These are phyloP conservation scores for Drosophila lacertosa DNA, from an alignment of 1,140 invertebrate genomes.

Conservation along the genomic window DNA sequence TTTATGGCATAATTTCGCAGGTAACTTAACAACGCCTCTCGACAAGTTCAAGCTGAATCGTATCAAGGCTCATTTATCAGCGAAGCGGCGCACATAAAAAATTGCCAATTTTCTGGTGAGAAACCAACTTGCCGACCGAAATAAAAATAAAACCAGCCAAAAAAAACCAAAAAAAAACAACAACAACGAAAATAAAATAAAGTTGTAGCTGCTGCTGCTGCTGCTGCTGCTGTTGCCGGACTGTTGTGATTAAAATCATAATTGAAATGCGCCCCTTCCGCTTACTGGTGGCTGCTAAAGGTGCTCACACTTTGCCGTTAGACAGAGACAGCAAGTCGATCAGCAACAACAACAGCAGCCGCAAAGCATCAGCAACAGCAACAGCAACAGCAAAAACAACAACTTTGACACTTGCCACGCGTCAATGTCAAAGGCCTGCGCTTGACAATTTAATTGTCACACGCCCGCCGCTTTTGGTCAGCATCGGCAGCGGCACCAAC, in stretches of 20 bases:
- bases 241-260: slow-evolving; percentile 71
- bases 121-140: slow-evolving; percentile 28
- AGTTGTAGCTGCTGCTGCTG: slow-evolving; percentile 24
- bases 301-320: slow-evolving; percentile 13
- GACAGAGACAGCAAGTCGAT: slow-evolving; percentile 7
- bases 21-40: slow-evolving; percentile 34
- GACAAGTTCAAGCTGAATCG: slow-evolving; percentile 25
- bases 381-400: slow-evolving; percentile 20
- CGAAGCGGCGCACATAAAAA: slow-evolving; percentile 28
- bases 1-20: slow-evolving; percentile 64
- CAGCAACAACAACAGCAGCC: slow-evolving; percentile 6
- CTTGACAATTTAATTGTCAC: slow-evolving; percentile 82
- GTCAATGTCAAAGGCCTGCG: slow-evolving; percentile 66
- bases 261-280: slow-evolving; percentile 58
- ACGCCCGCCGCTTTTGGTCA: slow-evolving; percentile 80
- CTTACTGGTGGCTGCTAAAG: not conserved
- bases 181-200: slow-evolving; percentile 24
- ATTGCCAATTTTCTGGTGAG: slow-evolving; percentile 59
- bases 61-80: slow-evolving; percentile 77
- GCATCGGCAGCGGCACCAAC: not conserved
- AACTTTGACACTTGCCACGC: slow-evolving; percentile 72
- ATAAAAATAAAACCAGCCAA: not conserved
- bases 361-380: slow-evolving; percentile 8
- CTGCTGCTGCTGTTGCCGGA: slow-evolving; percentile 16
- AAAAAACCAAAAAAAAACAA: slow-evolving; percentile 17